A percentile compares a stretch with the other conserved stretches of the same genome.
phyloP scores from a whole-genome alignment of 1,140 invertebrate species.

The Drosophila nasuta region DNA sequence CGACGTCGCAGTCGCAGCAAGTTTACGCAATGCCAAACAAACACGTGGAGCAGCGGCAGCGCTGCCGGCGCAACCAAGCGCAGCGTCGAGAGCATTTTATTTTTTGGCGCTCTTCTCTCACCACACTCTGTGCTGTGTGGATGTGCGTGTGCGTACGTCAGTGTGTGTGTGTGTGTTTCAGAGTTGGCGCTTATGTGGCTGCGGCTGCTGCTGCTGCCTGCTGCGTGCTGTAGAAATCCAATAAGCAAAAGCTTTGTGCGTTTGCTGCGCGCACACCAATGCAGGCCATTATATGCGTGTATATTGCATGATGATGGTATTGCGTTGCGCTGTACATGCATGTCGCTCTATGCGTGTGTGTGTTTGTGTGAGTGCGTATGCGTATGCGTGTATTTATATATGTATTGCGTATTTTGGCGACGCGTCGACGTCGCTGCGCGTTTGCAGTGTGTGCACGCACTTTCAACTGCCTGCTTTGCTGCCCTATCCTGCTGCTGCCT shows the following conservation, averaged over 20 bases:
- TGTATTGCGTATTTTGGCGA: constrained; percentile 78
- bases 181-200: constrained; percentile 51
- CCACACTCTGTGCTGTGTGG: constrained; percentile 9
- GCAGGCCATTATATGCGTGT: constrained; percentile 76
- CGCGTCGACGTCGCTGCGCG: constrained; percentile 41
- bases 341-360: constrained; percentile 14
- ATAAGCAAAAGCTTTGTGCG: constrained; percentile 69
- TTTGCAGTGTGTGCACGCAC: constrained; percentile 74
- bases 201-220: constrained; percentile 48
- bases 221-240: constrained; percentile 59
- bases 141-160: constrained; percentile 14
- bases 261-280: constrained; percentile 69
- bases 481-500: constrained; percentile 57
- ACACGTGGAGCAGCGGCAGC: constrained; percentile 70
- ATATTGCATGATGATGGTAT: constrained; percentile 58
- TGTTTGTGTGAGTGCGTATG: constrained; percentile 37
- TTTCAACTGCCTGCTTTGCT: constrained; percentile 41
- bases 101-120: constrained; percentile 17
- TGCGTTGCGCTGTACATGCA: constrained; percentile 36
- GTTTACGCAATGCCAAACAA: constrained; percentile 76
- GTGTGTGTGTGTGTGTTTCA: constrained; percentile 11
- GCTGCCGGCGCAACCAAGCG: constrained; percentile 49
- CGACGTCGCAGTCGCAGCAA: constrained; percentile 48
- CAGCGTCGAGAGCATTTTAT: constrained; percentile 44
- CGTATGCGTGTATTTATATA: constrained; percentile 29